phyloP scores from a whole-genome alignment of 2,797 vertebrate genomes.

The Lophius americanus region DNA sequence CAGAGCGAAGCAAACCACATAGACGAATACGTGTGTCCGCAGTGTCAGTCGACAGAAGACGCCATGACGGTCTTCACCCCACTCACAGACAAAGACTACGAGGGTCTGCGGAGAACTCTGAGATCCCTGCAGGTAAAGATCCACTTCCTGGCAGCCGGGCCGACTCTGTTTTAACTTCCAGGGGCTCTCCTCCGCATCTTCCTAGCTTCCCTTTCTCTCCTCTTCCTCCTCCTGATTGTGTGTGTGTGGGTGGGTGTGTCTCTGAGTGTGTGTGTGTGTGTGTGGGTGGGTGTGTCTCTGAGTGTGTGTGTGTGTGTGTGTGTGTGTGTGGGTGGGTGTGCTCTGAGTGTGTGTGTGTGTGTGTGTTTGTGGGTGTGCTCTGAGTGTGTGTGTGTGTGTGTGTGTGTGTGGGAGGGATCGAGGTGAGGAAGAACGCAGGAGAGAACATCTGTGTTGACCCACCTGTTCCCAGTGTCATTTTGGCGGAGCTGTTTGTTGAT shows the following conservation, averaged over 20 bases:
- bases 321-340: neutral
- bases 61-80: conserved; percentile 98
- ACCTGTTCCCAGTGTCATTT: conserved; percentile 74
- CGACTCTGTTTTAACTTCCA: too few species aligned
- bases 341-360: too few species aligned
- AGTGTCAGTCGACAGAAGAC: conserved; percentile 98
- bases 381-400: too few species aligned
- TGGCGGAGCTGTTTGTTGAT: conserved; percentile 66
- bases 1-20: conserved; percentile 98
- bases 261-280: too few species aligned
- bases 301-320: neutral
- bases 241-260: too few species aligned
- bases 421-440: conserved; percentile 19
- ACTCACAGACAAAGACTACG: conserved; percentile 95
- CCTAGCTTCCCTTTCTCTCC: conserved; percentile 32
- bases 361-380: too few species aligned
- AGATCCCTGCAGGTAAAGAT: conserved; percentile 91
- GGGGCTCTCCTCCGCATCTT: neutral
- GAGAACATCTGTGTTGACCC: conserved; percentile 79
- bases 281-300: too few species aligned
- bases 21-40: conserved; percentile 96
- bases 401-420: conserved; percentile 2
- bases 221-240: conserved; percentile 11
- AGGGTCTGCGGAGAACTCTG: conserved; percentile 92
- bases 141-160: too few species aligned